Evolutionary conservation across 2,113 vertebrate species (phyloP).

Genomic region (Cheilinus undulatus): DNA sequence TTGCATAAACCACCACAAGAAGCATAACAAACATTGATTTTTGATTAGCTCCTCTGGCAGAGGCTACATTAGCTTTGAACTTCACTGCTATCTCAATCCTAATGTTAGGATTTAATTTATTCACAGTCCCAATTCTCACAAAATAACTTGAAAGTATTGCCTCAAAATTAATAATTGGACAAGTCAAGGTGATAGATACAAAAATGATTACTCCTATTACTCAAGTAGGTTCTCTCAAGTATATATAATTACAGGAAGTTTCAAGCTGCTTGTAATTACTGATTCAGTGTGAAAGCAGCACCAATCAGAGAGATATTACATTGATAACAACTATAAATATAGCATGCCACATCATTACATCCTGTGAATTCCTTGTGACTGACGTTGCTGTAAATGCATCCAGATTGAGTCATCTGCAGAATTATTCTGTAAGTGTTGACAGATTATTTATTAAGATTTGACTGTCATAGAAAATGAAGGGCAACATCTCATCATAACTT

Average conservation of each 20-base stretch:
- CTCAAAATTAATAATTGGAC: neutral
- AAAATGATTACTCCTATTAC: no score
- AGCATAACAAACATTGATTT: no score
- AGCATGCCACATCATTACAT: neutral
- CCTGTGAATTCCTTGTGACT: neutral
- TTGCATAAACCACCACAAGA: no score
- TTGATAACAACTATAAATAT: neutral
- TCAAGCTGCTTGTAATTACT: neutral
- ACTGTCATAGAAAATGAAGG: conserved; percentile 8
- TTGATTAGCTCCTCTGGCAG: no score
- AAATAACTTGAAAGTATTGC: no score
- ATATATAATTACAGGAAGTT: neutral
- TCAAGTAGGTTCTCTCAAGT: neutral
- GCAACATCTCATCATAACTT: neutral
- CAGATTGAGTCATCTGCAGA: neutral
- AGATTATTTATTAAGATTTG: conserved; percentile 7
- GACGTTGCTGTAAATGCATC: no score
- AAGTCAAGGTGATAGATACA: neutral
- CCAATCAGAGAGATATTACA: neutral
- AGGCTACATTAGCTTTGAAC: no score
- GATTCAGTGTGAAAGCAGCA: neutral
- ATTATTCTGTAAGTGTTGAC: neutral
- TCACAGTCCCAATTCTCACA: neutral
- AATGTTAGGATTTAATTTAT: neutral
- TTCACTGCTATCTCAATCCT: neutral